These are phyloP conservation scores for Lepidochrysops patricia DNA, from an alignment of 2,888 invertebrate species.

Conservation along the genomic window DNA sequence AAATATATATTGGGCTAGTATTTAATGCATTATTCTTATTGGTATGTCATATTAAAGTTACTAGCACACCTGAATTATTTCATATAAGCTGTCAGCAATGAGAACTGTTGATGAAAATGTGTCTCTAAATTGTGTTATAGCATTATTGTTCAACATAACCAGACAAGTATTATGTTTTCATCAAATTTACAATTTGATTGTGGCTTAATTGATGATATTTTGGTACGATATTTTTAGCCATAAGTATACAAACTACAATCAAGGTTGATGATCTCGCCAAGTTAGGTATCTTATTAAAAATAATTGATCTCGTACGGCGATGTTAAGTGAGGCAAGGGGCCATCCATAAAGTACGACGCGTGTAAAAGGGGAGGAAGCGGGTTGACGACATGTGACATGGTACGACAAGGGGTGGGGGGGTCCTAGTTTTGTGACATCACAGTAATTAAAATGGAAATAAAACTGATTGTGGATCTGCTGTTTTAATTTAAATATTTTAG, in stretches of 20 bases:
- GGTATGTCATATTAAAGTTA: not conserved
- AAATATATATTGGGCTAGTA: constrained; percentile 18
- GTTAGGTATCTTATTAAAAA: not conserved
- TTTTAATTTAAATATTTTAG: too few relatives aligned
- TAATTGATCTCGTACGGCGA: not conserved
- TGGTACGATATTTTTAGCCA: too few relatives aligned
- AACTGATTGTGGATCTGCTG: too few relatives aligned
- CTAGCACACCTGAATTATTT: not conserved
- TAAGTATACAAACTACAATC: too few relatives aligned
- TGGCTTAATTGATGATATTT: too few relatives aligned
- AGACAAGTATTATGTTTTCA: not conserved
- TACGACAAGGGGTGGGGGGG: too few relatives aligned
- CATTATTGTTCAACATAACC: not conserved
- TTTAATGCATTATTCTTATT: not conserved
- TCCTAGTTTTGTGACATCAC: too few relatives aligned
- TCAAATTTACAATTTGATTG: too few relatives aligned
- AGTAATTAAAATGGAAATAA: too few relatives aligned
- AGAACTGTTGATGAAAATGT: not conserved
- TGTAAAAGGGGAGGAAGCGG: too few relatives aligned
- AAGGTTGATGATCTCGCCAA: not conserved
- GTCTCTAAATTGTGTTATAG: not conserved
- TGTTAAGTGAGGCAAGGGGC: not conserved
- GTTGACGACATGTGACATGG: too few relatives aligned
- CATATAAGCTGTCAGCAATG: not conserved
- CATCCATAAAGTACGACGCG: too few relatives aligned